phyloP scores from a whole-genome alignment of 2,888 invertebrate genomes.

The Archaeoteleia sp. region DNA sequence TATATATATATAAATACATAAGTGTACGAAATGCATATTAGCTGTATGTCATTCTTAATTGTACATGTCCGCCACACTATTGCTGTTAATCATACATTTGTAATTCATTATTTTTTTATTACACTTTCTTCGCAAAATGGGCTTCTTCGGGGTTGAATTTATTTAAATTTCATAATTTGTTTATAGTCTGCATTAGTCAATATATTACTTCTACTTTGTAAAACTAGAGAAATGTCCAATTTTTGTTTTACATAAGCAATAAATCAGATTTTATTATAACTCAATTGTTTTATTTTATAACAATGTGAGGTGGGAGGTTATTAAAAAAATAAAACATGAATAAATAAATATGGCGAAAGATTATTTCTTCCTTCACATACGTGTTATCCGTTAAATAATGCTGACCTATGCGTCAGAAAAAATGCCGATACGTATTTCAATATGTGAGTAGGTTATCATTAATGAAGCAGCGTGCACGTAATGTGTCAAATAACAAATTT shows the following conservation, averaged over 20 bases:
- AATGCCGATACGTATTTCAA: too few species aligned
- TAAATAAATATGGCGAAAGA: too few species aligned
- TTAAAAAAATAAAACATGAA: too few species aligned
- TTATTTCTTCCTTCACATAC: too few species aligned
- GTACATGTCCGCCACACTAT: slow-evolving; percentile 33
- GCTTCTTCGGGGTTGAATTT: slow-evolving; percentile 13
- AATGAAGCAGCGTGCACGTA: too few species aligned
- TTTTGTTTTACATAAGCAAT: slow-evolving; percentile 25
- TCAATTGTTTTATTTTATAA: too few species aligned
- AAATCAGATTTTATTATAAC: slow-evolving; percentile 25
- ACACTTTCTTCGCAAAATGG: slow-evolving; percentile 14
- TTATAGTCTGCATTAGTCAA: slow-evolving; percentile 25
- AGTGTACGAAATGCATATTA: slow-evolving; percentile 24
- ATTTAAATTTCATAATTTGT: slow-evolving; percentile 20
- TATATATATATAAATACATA: slow-evolving; percentile 22
- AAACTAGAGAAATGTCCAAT: slow-evolving; percentile 7
- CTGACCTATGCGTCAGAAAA: too few species aligned
- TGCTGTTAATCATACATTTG: slow-evolving; percentile 25
- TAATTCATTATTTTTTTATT: slow-evolving; percentile 19
- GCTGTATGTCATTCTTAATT: slow-evolving; percentile 26
- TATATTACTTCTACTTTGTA: too few species aligned
- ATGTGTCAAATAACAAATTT: too few species aligned
- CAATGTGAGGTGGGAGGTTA: too few species aligned
- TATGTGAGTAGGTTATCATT: too few species aligned
- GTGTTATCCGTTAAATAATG: too few species aligned